Conservation (phyloP, 92 coral and sea anemone genomes). For the Nematostella vectensis region DNA sequence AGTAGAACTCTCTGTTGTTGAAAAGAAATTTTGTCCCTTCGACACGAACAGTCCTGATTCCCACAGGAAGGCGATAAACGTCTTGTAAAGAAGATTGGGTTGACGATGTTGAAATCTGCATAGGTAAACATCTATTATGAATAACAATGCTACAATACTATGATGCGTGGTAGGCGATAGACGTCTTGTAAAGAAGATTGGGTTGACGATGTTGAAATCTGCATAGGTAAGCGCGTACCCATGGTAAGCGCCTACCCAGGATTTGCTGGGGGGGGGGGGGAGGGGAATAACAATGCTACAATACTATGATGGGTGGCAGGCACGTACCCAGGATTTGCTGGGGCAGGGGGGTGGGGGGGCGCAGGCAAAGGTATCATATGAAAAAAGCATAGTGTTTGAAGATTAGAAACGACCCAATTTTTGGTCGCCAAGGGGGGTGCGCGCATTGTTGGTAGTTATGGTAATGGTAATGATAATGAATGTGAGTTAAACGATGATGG, state of each 20-base stretch:
- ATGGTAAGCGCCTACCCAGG: background rate
- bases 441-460: too few species aligned
- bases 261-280: background rate
- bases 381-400: too few species aligned
- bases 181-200: conserved; percentile 35
- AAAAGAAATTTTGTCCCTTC: conserved; percentile 74
- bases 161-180: conserved; percentile 57
- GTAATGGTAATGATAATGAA: too few species aligned
- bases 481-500: too few species aligned
- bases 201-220: conserved; percentile 12
- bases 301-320: conserved; percentile 31
- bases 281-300: too few species aligned
- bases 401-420: too few species aligned
- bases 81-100: conserved; percentile 24
- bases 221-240: background rate
- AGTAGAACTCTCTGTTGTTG: conserved; percentile 89
- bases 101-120: conserved; percentile 14
- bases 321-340: too few species aligned
- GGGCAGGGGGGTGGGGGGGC: too few species aligned
- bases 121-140: background rate
- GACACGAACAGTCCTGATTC: conserved; percentile 86
- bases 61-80: conserved; percentile 86
- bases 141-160: background rate
- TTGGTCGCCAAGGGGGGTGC: too few species aligned
- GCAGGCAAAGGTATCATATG: too few species aligned